Evolutionary conservation across 2,113 vertebrate species (phyloP).

Genomic region (Phycodurus eques): DNA sequence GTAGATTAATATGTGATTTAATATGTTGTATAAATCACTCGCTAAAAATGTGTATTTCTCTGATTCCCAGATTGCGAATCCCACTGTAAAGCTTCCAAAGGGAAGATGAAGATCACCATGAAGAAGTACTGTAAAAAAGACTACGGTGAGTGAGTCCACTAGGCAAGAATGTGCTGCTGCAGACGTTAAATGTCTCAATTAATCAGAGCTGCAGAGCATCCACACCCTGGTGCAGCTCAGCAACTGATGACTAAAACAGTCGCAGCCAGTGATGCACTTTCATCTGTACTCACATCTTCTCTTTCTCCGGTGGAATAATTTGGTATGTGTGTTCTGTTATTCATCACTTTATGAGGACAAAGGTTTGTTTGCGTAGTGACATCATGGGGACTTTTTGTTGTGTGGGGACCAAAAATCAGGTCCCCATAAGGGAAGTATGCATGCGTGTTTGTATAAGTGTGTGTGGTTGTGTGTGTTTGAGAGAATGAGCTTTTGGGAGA

Average conservation of each 20-base stretch:
- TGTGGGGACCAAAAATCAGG: neutral
- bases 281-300: constrained; percentile 11
- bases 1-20: too few species aligned
- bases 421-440: neutral
- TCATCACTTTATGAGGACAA: neutral
- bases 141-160: constrained; percentile 83
- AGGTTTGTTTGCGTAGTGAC: neutral
- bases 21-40: neutral
- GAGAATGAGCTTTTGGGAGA: too few species aligned
- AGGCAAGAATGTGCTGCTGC: constrained; percentile 16
- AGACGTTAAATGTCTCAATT: constrained; percentile 46
- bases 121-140: constrained; percentile 99
- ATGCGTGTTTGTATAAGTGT: neutral
- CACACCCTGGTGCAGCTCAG: constrained; percentile 19
- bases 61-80: constrained; percentile 86
- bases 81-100: constrained; percentile 96
- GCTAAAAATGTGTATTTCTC: constrained; percentile 30
- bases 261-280: constrained; percentile 1
- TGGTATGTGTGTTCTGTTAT: neutral
- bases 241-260: constrained; percentile 40
- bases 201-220: constrained; percentile 12
- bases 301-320: neutral
- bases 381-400: neutral
- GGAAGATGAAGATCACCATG: constrained; percentile 99
- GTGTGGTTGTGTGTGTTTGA: too few species aligned